Evolutionary conservation across 30 jellyfish, hydroid and myxozoan genomes (phyloP).

Genomic region (Pseudorhiza aurosa): DNA sequence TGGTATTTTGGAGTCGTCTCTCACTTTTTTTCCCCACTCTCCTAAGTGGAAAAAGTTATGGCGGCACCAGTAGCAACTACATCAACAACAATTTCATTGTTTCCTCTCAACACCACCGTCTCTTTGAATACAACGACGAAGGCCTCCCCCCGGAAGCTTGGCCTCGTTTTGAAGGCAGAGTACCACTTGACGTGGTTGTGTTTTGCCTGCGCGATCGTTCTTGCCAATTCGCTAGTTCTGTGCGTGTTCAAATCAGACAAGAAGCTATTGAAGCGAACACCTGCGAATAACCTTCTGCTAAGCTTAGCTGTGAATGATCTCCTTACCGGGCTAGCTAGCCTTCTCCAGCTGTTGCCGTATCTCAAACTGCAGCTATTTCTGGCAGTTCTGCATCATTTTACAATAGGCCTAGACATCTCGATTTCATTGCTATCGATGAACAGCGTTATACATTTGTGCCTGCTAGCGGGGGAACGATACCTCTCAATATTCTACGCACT

Average conservation of each 20-base stretch:
- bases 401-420: conserved; percentile 40
- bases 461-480: conserved; percentile 82
- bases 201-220: conserved; percentile 50
- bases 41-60: too few species aligned
- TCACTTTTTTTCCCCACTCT: too few species aligned
- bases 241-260: conserved; percentile 39
- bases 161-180: conserved; percentile 24
- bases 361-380: conserved; percentile 4
- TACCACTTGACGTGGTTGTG: conserved; percentile 55
- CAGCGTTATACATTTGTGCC: conserved; percentile 75
- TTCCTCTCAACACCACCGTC: conserved; percentile 2
- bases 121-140: background rate
- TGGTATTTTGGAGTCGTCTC: too few species aligned
- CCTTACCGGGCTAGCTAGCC: conserved; percentile 64
- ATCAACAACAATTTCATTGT: background rate
- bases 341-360: conserved; percentile 66
- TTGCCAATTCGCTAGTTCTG: conserved; percentile 68
- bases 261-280: conserved; percentile 37
- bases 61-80: background rate
- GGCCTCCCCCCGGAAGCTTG: background rate
- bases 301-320: conserved; percentile 88
- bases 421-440: conserved; percentile 51
- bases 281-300: conserved; percentile 70
- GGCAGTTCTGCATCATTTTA: conserved; percentile 13
- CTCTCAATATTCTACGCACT: conserved; percentile 84